Conservation (phyloP, 2,113 vertebrate genomes). For the Procapra przewalskii region DNA sequence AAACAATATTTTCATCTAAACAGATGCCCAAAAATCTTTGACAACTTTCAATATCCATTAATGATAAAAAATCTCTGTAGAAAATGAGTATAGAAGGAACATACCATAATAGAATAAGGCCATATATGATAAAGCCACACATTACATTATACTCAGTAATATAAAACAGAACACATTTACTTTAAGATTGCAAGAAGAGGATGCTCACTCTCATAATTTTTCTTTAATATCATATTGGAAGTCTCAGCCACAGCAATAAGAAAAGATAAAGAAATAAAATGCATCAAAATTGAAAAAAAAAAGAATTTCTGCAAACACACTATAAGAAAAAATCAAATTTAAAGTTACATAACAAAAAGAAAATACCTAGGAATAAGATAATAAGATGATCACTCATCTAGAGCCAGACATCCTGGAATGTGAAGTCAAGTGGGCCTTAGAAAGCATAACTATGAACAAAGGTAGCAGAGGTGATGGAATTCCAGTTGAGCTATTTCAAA, state of each 20-base stretch:
- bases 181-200: neutral
- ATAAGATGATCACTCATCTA: no score
- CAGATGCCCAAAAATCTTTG: neutral
- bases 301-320: neutral
- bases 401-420: no score
- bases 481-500: no score
- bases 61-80: neutral
- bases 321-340: neutral
- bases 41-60: neutral
- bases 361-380: neutral
- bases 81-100: neutral
- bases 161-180: neutral
- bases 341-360: neutral
- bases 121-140: neutral
- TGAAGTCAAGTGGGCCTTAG: no score
- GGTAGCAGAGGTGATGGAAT: no score
- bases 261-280: neutral
- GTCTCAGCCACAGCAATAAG: neutral
- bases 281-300: neutral
- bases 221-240: neutral
- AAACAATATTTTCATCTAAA: neutral
- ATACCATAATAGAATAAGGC: neutral
- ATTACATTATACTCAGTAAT: neutral
- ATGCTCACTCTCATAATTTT: neutral
- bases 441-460: no score